Conservation (phyloP, 2,888 invertebrate species). For the Ditylenchus weischeri region DNA sequence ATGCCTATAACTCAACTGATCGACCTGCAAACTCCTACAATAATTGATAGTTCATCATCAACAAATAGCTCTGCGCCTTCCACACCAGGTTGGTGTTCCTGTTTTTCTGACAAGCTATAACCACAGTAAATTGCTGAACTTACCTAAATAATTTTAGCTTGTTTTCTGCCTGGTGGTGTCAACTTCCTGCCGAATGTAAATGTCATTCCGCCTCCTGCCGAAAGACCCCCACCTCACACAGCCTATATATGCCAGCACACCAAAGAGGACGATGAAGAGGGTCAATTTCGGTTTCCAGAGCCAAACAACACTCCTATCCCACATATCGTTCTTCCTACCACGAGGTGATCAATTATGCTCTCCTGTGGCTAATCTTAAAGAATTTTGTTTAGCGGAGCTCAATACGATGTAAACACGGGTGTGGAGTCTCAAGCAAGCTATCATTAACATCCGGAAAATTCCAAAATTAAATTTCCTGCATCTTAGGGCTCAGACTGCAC, state of each 20-base stretch:
- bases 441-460: too few species aligned
- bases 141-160: background rate
- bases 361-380: background rate
- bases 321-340: conserved; percentile 7
- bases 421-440: background rate
- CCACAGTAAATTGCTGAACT: background rate
- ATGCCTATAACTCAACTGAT: conserved; percentile 19
- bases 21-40: conserved; percentile 27
- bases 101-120: background rate
- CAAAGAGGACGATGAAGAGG: background rate
- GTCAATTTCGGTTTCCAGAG: conserved; percentile 9
- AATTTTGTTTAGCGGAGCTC: background rate
- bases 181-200: conserved; percentile 9
- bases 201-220: background rate
- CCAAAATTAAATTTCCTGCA: too few species aligned
- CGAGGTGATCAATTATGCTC: background rate
- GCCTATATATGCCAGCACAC: conserved; percentile 6
- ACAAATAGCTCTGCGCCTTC: conserved; percentile 55
- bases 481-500: conserved; percentile 20
- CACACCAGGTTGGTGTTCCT: conserved; percentile 41
- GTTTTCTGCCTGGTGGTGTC: conserved; percentile 7
- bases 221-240: background rate
- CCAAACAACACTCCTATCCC: conserved; percentile 1
- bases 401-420: background rate
- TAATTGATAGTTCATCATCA: conserved; percentile 50